A percentile compares a stretch with the other conserved stretches of the same genome.
These are phyloP conservation scores for Stichopus chloronotus DNA, from an alignment of 35 echinoderm and acorn worm genomes.

Conservation along the genomic window DNA sequence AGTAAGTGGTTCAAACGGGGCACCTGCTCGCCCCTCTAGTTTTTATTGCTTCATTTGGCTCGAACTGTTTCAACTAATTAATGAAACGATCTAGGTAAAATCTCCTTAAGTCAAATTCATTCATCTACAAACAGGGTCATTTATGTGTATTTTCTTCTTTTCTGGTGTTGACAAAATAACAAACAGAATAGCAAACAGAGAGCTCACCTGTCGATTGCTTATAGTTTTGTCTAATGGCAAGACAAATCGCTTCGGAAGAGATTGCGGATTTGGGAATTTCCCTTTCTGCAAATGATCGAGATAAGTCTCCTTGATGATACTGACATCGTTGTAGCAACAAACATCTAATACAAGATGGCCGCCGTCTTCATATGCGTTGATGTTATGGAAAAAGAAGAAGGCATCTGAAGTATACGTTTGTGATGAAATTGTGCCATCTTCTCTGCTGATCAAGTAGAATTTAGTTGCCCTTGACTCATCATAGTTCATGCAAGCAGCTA, in stretches of 20 bases:
- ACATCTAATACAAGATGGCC: conserved; percentile 78
- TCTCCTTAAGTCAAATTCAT: too few relatives aligned
- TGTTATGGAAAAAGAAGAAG: conserved; percentile 87
- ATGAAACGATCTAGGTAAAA: too few relatives aligned
- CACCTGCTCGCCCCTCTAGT: too few relatives aligned
- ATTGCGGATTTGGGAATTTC: not conserved
- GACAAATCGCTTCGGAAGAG: conserved; percentile 52
- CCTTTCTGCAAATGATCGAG: conserved; percentile 25
- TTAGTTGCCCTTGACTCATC: not conserved
- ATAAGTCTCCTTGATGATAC: conserved; percentile 6
- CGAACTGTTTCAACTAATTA: too few relatives aligned
- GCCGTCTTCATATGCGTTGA: conserved; percentile 80
- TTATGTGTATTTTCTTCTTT: too few relatives aligned
- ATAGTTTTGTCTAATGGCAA: conserved; percentile 54
- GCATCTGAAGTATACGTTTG: conserved; percentile 65
- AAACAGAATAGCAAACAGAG: too few relatives aligned
- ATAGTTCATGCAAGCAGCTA: conserved; percentile 32
- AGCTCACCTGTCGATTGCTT: too few relatives aligned
- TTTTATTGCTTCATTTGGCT: too few relatives aligned
- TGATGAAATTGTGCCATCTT: conserved; percentile 53
- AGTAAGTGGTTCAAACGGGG: too few relatives aligned
- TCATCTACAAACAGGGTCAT: too few relatives aligned
- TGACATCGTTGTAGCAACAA: conserved; percentile 63
- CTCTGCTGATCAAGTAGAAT: conserved; percentile 64
- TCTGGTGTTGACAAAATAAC: too few relatives aligned